A percentile compares a stretch with the other conserved stretches of the same genome.
These are phyloP conservation scores for Siniperca chuatsi DNA, from an alignment of 2,113 vertebrate genomes.

Conservation along the genomic window DNA sequence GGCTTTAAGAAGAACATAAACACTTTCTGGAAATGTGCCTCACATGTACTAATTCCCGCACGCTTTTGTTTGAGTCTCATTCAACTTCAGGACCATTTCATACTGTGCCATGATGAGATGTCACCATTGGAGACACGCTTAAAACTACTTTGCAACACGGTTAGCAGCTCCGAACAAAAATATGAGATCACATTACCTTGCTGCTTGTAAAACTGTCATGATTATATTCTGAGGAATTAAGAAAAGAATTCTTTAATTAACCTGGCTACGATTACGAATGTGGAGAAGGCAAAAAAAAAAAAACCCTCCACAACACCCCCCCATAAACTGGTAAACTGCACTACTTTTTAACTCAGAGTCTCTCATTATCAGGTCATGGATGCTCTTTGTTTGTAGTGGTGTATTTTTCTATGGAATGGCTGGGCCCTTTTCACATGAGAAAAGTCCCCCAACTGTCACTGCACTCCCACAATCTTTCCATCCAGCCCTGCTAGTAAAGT, in stretches of 20 bases:
- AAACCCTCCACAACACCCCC: too few species aligned
- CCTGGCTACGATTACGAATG: slow-evolving; percentile 65
- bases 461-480: slow-evolving; percentile 78
- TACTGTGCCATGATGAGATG: slow-evolving; percentile 80
- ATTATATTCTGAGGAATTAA: slow-evolving; percentile 76
- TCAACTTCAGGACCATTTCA: slow-evolving; percentile 86
- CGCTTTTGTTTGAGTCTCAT: slow-evolving; percentile 85
- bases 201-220: slow-evolving; percentile 73
- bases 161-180: slow-evolving; percentile 75
- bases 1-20: slow-evolving; percentile 86
- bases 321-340: slow-evolving; percentile 18
- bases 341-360: slow-evolving; percentile 59
- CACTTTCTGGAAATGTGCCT: slow-evolving; percentile 85
- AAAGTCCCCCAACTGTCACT: slow-evolving; percentile 74
- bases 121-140: slow-evolving; percentile 80
- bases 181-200: slow-evolving; percentile 78
- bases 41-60: slow-evolving; percentile 83
- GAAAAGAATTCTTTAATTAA: slow-evolving; percentile 77
- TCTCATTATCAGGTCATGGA: slow-evolving; percentile 65
- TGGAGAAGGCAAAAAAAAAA: slow-evolving; percentile 28
- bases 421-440: slow-evolving; percentile 80
- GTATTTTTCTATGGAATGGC: slow-evolving; percentile 70
- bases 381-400: slow-evolving; percentile 67
- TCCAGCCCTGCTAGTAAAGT: slow-evolving; percentile 65
- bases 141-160: slow-evolving; percentile 82